Evolutionary conservation across 2,888 invertebrate genomes (phyloP), one percentile per base, ranked within the genome.

Genomic region (Entomobrya proxima): DNA sequence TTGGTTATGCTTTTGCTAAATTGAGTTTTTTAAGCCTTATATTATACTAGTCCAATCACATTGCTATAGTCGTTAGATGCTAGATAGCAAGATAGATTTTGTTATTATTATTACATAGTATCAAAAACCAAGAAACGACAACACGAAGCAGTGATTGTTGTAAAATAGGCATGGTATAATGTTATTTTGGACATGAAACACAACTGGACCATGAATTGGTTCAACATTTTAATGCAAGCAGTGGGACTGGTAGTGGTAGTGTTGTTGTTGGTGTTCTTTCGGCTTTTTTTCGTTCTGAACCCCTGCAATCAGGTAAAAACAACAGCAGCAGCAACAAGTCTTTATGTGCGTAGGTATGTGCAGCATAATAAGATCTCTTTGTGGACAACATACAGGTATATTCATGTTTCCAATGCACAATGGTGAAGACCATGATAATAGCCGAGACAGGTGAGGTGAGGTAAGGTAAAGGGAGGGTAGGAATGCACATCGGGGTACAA

Each of bases 161-260:
- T 32, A 37, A 35, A n/a, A n/a, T n/a, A n/a, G n/a, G n/a, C n/a
- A n/a, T n/a, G n/a, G n/a, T n/a, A n/a, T n/a, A n/a, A n/a, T n/a
- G n/a, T n/a, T n/a, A n/a, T n/a, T 3, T 7, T 7, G 44, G 27
- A 4, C 30, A 72, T 47, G n/a, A 47, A 72, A 72, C 47, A 27
- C 72, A 44, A 72, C 72, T 72, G 72, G 72, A 72, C 72, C 72
- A 67, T 72, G 72, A 47, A n/a, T 32, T 40, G 1, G 44, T 72
- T 72, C 11, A 44, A 40, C 44, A 21, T 67, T 67, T 47, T 47
- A 64, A 64, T 32, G 9, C 11, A 32, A 64, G 32, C 37, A 27
- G 13, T 2, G 21, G n/a, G n/a, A n/a, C n/a, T n/a, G 7, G 21
- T 35, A 72, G 18, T n/a, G n/a, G n/a, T n/a, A 47, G 6, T 27